Base-by-base conservation (phyloP, 2,888 invertebrate genomes). In the Rhingia rostrata region DNA sequence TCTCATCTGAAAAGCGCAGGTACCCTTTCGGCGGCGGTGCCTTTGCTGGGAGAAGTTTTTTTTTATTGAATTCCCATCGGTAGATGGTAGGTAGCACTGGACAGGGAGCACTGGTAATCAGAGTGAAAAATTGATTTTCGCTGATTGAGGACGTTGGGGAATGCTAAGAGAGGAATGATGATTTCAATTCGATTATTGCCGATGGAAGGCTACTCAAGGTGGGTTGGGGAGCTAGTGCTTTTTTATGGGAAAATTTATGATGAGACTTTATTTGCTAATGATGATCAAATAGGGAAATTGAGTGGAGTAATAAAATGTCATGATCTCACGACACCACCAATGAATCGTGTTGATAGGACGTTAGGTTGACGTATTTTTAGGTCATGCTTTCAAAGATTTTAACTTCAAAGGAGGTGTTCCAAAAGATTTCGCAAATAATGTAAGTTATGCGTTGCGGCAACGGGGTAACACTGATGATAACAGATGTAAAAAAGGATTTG, bases 71-170 rank as follows among this genome's bases (percentile, higher is more conserved):
- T 83, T 73, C 78, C 49, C 83, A 70, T 67, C 56, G 67, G 61
- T n/a, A 45, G 45, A 70, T 53, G 33, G 49, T 37, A 30, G 51
- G 73, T 67, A 78, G 82, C 81, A 66, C 60, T 66, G 56, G 7
- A 39, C 61, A 53, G 63, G 79, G 51, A 83, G 73, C 79, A 56
- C 58, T 56, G 64, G 74, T 84, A 84, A 84, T 84, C 84, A 61
- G 79, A 75, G 74, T 74, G 70, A 80, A 75, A 84, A 84, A 84
- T 84, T 84, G 84, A 80, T 80, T 84, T 80, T 61, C 49, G 32
- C 73, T 73, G 67, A 72, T 66, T 51, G 74, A 58, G 51, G 74
- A 79, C 69, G 64, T 39, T 45, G 63, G 56, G 32, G 78, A 78
- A 78, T 83, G 58, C 69, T 43, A 54, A 60, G 41, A 45, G 43